Percentiles rank a stretch among this genome's conserved stretches.
Evolutionary conservation across 1,140 invertebrate species (phyloP).

Genomic region (Solenopsis invicta): DNA sequence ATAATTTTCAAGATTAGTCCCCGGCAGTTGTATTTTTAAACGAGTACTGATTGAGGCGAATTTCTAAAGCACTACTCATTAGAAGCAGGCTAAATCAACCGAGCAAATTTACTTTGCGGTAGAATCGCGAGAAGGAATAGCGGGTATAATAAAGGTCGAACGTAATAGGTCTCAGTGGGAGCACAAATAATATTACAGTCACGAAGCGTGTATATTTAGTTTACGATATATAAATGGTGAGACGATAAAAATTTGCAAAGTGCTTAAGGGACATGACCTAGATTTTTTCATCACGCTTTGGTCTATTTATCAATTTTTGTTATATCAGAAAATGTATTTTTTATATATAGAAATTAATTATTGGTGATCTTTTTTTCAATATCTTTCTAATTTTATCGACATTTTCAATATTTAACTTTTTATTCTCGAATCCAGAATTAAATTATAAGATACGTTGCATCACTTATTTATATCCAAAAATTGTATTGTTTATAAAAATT

Average conservation of each 20-base stretch:
- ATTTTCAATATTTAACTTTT: background rate
- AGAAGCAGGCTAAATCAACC: slow-evolving; percentile 15
- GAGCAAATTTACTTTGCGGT: slow-evolving; percentile 32
- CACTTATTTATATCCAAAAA: background rate
- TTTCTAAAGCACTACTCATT: slow-evolving; percentile 20
- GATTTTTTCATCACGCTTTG: slow-evolving; percentile 5
- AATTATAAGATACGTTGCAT: background rate
- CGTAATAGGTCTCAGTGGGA: slow-evolving; percentile 34
- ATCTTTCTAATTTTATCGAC: background rate
- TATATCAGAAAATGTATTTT: background rate
- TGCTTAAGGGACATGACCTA: slow-evolving; percentile 12
- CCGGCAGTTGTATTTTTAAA: slow-evolving; percentile 14
- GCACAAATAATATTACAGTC: slow-evolving; percentile 29
- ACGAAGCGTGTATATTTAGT: slow-evolving; percentile 27
- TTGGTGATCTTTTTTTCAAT: background rate
- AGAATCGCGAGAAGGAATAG: slow-evolving; percentile 30
- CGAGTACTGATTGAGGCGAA: slow-evolving; percentile 28
- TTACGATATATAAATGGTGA: slow-evolving; percentile 28
- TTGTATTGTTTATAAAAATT: background rate
- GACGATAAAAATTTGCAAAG: slow-evolving; percentile 43
- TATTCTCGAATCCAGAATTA: background rate
- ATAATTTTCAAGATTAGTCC: slow-evolving; percentile 5
- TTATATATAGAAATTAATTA: slow-evolving; percentile 5
- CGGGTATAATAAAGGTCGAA: slow-evolving; percentile 42
- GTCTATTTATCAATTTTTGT: background rate